Evolutionary conservation across 2,113 vertebrate species (phyloP), one percentile per base, ranked within the genome.

Genomic region (Pluvianellus socialis): DNA sequence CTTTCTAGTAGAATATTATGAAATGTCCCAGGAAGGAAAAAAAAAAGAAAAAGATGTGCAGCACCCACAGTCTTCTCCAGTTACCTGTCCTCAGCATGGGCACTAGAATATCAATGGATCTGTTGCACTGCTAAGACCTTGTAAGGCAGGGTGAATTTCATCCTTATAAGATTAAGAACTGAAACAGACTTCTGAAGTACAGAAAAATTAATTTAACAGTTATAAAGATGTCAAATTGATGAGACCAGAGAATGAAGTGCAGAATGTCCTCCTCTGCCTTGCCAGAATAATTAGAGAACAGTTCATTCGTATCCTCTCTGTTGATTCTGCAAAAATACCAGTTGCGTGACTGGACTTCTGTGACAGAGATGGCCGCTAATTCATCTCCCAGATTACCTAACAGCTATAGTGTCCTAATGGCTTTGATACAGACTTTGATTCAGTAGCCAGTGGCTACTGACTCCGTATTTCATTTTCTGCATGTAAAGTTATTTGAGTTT

Each of bases 181-280:
- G 87, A 96, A 91, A 56, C n/a, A 89, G 84, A 50, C 55, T 83
- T n/a, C 67, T 33, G 32, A 94, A 91, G 70, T 76, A 90, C 58
- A 95, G 94, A 94, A 94, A 96, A 92, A 94, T 72, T 94, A 94
- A 95, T 95, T 92, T 88, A 91, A 47, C 55, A 62, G 66, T 95
- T 94, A 94, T 86, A 91, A 94, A 97, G 95, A 90, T 17, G 10
- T 91, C 91, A 94, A 30, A 83, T 20, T 88, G 58, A 94, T 93
- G 91, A 74, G 87, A 94, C 66, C 32, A 71, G 80, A 87, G 84
- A 91, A 87, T 86, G 74, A 94, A 94, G 81, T 93, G 81, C 74
- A 83, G 76, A 92, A 86, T 92, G 59, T 96, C 77, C 66, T 97
- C 59, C 47, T 61, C 87, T 94, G 82, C 86, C 72, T 91, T 94